phyloP scores from a whole-genome alignment of 2,888 invertebrate species.

The Cryptosula pallasiana region DNA sequence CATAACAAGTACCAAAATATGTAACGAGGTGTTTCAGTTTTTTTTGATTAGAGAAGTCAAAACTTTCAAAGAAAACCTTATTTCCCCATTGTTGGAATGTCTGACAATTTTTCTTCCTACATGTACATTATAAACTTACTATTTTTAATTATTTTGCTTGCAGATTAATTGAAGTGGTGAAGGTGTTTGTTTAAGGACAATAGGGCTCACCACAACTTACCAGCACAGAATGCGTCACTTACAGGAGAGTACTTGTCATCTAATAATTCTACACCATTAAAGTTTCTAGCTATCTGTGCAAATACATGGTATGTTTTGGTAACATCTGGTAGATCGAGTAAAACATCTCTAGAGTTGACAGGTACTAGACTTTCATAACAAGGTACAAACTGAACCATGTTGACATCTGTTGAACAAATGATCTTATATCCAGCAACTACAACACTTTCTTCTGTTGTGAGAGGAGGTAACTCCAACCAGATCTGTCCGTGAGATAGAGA shows the following conservation, averaged over 20 bases:
- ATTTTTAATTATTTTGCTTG: too few relatives aligned
- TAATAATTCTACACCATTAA: background rate
- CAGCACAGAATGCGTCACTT: too few relatives aligned
- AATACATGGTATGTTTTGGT: background rate
- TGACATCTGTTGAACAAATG: background rate
- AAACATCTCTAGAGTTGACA: background rate
- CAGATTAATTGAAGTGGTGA: too few relatives aligned
- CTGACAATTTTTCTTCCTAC: too few relatives aligned
- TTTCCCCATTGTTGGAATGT: too few relatives aligned
- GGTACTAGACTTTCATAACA: background rate
- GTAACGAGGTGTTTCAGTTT: too few relatives aligned
- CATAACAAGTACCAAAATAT: too few relatives aligned
- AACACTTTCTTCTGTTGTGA: background rate
- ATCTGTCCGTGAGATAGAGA: background rate
- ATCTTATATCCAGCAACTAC: constrained; percentile 1
- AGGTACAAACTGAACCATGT: background rate
- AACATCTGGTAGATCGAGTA: background rate
- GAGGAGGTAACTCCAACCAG: background rate
- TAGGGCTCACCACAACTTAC: too few relatives aligned
- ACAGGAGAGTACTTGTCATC: background rate
- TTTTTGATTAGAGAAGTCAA: too few relatives aligned
- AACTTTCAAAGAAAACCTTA: too few relatives aligned
- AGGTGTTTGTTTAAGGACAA: too few relatives aligned
- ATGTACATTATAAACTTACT: too few relatives aligned
- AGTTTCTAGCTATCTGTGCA: background rate